These are phyloP conservation scores for Eupithecia vulgata DNA, from an alignment of 2,888 invertebrate genomes.

Conservation along the genomic window DNA sequence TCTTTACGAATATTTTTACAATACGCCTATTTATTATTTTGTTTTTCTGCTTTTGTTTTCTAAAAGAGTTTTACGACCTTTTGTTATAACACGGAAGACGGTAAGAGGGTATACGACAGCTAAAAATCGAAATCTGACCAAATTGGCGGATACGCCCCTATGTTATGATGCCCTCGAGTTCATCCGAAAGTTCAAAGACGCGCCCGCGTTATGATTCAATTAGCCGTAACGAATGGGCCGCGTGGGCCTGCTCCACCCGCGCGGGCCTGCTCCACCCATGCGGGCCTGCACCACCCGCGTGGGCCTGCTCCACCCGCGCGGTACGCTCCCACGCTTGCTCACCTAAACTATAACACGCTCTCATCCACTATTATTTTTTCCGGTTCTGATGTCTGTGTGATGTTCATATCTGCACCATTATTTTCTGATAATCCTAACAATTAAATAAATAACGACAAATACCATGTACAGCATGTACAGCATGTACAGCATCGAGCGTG, in stretches of 20 bases:
- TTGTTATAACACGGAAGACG: no score
- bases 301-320: not conserved
- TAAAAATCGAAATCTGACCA: no score
- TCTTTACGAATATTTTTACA: no score
- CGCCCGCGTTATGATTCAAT: constrained; percentile 5
- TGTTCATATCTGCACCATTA: not conserved
- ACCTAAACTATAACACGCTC: not conserved
- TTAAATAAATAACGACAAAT: not conserved
- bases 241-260: not conserved
- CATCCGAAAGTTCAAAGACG: constrained; percentile 2
- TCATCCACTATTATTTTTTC: not conserved
- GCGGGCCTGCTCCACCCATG: not conserved
- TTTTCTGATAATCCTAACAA: not conserved
- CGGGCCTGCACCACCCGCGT: no score
- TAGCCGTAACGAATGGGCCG: constrained; percentile 11
- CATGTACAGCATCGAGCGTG: no score
- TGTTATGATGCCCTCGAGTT: no score
- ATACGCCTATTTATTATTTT: no score
- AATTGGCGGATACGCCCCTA: no score
- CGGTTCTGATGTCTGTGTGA: not conserved
- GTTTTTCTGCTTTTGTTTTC: no score
- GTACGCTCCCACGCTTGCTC: not conserved
- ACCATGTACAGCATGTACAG: no score
- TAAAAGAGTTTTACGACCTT: no score
- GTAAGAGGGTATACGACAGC: no score